Conservation (phyloP, 2,113 vertebrate genomes). For the Phyllostomus hastatus region DNA sequence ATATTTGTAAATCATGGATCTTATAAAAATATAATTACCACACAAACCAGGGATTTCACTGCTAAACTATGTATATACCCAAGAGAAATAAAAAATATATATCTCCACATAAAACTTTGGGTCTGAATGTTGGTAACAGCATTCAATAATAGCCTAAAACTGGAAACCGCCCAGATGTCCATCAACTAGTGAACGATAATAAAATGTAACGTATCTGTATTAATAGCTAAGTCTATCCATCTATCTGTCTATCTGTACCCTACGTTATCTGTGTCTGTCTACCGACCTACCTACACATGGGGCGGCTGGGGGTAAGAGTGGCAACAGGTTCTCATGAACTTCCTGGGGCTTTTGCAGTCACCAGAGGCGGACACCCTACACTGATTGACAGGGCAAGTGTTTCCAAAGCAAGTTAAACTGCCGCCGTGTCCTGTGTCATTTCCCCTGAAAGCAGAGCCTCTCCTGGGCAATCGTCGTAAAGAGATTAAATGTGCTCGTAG, state of each 20-base stretch:
- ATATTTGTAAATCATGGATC: background rate
- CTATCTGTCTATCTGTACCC: no score
- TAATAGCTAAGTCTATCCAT: no score
- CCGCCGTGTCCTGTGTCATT: background rate
- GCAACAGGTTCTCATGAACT: background rate
- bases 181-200: background rate
- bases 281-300: no score
- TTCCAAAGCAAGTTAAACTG: background rate
- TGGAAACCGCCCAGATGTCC: background rate
- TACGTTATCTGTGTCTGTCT: no score
- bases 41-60: background rate
- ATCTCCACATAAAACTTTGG: background rate
- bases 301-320: background rate
- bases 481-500: background rate
- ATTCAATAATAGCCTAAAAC: background rate
- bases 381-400: background rate
- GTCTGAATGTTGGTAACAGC: background rate
- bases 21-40: background rate
- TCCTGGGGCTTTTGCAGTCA: accelerated
- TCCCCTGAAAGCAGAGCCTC: background rate
- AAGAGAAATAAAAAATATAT: background rate
- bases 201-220: background rate
- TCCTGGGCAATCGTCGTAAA: background rate
- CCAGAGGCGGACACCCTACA: background rate
- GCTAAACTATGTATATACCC: background rate